Base-by-base conservation (phyloP, 2,888 invertebrate genomes). In the Anthrax anthrax region DNA sequence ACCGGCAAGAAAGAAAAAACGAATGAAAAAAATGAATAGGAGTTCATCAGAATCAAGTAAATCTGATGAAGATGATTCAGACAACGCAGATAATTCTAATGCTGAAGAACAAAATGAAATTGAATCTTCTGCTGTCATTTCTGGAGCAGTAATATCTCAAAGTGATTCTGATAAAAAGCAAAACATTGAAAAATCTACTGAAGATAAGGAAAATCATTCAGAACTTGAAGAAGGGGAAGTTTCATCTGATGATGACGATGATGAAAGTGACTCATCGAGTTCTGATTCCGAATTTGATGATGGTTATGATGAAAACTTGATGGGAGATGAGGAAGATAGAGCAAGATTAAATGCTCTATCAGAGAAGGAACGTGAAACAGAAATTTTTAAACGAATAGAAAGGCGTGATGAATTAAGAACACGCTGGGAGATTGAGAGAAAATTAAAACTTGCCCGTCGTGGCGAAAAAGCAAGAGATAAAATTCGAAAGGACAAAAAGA, bases 321-420 rank as follows among this genome's bases (percentile, higher is more conserved):
- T 96, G 84, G 95, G 95, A 0, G 95, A 96, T 65, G 94, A 89
- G 50, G 95, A 91, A 55, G 97, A 97, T 71, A 80, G 89, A 57
- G 84, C 87, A 2, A 72, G 88, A 0, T 71, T 97, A 39, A 91
- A 90, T 13, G 81, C 84, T 51, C 83, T 97, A 77, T 95, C 95
- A 0, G 97, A 97, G 63, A 94, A 92, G 60, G 96, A 97, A 62
- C 74, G 97, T 39, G 97, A 98, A 70, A 91, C 94, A 47, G 96
- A 96, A 69, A 84, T 98, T 56, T 98, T 90, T 66, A 92, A 95
- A 64, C 78, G 97, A 44, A 91, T 95, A 43, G 97, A 97, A 67
- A 82, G 91, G 58, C 75, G 96, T 56, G 95, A 97, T 64, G 79
- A 87, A 1, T 83, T 95, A 77, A 89, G 88, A 63, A 94, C 91